phyloP scores from a whole-genome alignment of 1,140 invertebrate genomes.

The Magallana ariakensis region DNA sequence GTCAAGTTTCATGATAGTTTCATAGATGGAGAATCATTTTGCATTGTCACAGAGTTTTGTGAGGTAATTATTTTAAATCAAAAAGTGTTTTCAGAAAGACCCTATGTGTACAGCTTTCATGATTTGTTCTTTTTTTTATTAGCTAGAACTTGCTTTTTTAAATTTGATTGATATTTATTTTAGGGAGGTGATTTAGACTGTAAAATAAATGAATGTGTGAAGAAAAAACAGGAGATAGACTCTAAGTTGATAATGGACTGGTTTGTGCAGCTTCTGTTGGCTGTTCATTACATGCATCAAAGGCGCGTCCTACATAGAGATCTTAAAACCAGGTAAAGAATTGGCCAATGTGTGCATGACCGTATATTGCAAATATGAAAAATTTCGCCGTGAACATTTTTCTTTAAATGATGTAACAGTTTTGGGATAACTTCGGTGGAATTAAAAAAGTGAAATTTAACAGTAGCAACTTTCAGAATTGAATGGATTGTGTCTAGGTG shows the following conservation, averaged over 20 bases:
- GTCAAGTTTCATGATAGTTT: conserved; percentile 79
- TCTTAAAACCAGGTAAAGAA: conserved; percentile 77
- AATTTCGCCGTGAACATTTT: too few species aligned
- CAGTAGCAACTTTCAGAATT: too few species aligned
- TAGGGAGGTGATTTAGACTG: conserved; percentile 79
- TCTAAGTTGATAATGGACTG: conserved; percentile 77
- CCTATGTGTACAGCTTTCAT: too few species aligned
- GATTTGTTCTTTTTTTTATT: neutral
- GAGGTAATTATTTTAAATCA: conserved; percentile 68
- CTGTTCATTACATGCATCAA: conserved; percentile 79
- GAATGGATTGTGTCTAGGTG: too few species aligned
- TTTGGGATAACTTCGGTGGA: too few species aligned
- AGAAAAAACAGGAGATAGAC: conserved; percentile 71
- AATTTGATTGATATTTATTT: neutral
- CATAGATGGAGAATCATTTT: conserved; percentile 78
- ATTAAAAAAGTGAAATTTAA: too few species aligned
- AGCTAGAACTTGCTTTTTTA: neutral
- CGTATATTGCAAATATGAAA: too few species aligned
- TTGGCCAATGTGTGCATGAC: too few species aligned
- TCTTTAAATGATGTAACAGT: too few species aligned
- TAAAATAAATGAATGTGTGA: conserved; percentile 75
- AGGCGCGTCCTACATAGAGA: conserved; percentile 79
- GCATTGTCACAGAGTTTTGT: conserved; percentile 80
- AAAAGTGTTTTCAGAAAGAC: too few species aligned
- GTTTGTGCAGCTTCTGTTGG: conserved; percentile 79